Conservation (phyloP, 2,888 invertebrate species). For the Synergus laeviventris region DNA sequence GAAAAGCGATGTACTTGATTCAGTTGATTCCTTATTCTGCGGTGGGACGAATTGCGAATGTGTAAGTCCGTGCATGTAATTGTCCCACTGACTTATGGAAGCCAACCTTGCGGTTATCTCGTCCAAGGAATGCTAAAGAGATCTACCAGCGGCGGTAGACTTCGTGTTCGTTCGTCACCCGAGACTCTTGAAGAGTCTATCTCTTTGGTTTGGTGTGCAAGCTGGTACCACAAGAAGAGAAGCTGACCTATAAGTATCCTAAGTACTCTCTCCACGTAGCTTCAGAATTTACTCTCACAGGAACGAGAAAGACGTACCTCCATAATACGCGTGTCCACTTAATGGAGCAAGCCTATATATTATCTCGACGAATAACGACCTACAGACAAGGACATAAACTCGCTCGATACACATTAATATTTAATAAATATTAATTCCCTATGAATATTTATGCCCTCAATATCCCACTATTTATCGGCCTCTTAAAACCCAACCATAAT, state of each 20-base stretch:
- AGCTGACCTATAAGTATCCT: background rate
- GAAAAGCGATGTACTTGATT: background rate
- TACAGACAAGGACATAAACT: slow-evolving; percentile 33
- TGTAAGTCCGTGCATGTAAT: slow-evolving; percentile 5
- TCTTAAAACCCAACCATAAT: slow-evolving; percentile 27
- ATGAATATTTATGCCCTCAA: slow-evolving; percentile 33
- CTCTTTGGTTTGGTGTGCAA: slow-evolving; percentile 31
- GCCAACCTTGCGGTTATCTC: slow-evolving; percentile 25
- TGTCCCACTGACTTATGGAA: slow-evolving; percentile 11
- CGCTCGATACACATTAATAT: slow-evolving; percentile 37
- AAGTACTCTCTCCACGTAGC: slow-evolving; percentile 27
- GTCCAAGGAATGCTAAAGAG: slow-evolving; percentile 25
- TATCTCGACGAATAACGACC: slow-evolving; percentile 25
- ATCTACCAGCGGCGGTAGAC: background rate
- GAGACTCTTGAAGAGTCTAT: slow-evolving; percentile 29
- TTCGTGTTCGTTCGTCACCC: slow-evolving; percentile 16
- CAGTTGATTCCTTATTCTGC: slow-evolving; percentile 3
- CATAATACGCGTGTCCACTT: slow-evolving; percentile 37
- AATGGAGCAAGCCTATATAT: slow-evolving; percentile 27
- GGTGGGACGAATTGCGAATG: slow-evolving; percentile 17
- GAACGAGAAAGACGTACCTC: slow-evolving; percentile 12
- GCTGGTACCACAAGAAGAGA: slow-evolving; percentile 33
- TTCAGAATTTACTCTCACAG: slow-evolving; percentile 25
- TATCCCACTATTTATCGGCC: slow-evolving; percentile 16
- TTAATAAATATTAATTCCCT: slow-evolving; percentile 39